Evolutionary conservation across 2,797 vertebrate species (phyloP).

Genomic region (Macroramphosus scolopax): DNA sequence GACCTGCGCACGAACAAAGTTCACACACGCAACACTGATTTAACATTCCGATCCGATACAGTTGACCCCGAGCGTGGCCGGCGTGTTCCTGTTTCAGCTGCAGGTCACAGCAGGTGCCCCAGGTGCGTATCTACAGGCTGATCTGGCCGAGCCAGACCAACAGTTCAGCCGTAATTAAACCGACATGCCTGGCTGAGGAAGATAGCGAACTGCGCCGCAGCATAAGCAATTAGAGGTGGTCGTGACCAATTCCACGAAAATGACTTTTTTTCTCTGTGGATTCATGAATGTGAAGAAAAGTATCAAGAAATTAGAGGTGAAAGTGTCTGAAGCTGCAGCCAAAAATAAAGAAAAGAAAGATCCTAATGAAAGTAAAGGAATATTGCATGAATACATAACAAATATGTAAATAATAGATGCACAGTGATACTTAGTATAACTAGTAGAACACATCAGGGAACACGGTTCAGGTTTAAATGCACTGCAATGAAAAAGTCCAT

Average conservation of each 20-base stretch:
- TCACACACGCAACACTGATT: constrained; percentile 1
- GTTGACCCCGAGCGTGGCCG: constrained; percentile 33
- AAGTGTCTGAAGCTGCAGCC: neutral
- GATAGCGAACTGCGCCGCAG: neutral
- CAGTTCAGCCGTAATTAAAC: constrained; percentile 36
- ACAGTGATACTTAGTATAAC: too few relatives aligned
- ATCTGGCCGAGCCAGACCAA: constrained; percentile 15
- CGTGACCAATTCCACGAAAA: neutral
- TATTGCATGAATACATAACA: too few relatives aligned
- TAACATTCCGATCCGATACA: constrained; percentile 6
- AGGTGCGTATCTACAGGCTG: constrained; percentile 27
- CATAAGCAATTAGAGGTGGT: neutral
- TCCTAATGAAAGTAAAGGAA: too few relatives aligned
- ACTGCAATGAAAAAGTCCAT: too few relatives aligned
- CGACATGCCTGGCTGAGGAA: constrained; percentile 4
- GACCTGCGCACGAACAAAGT: neutral
- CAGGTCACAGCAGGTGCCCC: constrained; percentile 24
- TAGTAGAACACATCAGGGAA: too few relatives aligned
- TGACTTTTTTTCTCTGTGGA: neutral
- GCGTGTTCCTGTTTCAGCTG: constrained; percentile 26
- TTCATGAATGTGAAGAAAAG: neutral
- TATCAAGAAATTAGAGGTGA: neutral
- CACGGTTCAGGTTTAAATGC: too few relatives aligned
- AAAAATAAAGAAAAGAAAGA: neutral
- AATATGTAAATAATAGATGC: too few relatives aligned